Conservation (phyloP, 2,113 vertebrate species). For the Coptodon bakossiorum region DNA sequence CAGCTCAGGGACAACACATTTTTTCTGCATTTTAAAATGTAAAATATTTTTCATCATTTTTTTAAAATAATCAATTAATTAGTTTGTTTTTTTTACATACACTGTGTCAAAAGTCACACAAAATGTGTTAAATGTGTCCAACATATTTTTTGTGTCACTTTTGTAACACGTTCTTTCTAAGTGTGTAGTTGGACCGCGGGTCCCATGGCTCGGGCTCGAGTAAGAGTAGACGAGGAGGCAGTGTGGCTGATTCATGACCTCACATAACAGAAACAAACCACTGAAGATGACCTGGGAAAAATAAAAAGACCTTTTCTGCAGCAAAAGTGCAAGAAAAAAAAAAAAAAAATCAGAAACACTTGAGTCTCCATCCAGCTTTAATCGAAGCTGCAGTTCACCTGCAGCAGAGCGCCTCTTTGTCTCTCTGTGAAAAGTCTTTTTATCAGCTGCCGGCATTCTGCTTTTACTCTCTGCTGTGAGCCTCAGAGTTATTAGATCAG, state of each 20-base stretch:
- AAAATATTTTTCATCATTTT: neutral
- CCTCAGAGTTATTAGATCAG: constrained; percentile 27
- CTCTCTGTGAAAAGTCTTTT: constrained; percentile 11
- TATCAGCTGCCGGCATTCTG: neutral
- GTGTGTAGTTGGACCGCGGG: neutral
- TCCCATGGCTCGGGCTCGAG: neutral
- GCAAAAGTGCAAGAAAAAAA: neutral
- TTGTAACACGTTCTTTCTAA: neutral
- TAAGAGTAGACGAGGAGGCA: neutral
- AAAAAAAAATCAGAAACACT: neutral
- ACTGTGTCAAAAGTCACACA: neutral
- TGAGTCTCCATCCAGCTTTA: neutral
- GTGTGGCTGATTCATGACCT: neutral
- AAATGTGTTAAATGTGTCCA: neutral
- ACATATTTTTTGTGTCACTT: neutral
- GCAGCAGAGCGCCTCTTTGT: constrained; percentile 10
- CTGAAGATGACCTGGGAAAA: neutral
- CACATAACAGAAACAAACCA: neutral
- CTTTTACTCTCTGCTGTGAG: neutral
- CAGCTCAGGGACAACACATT: neutral
- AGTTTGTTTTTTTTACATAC: neutral
- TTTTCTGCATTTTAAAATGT: neutral
- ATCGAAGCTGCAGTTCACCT: neutral
- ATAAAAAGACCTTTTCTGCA: neutral
- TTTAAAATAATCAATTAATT: neutral